A percentile compares a stretch with the other conserved stretches of the same genome.
Conservation (phyloP, 2,113 vertebrate species). For the Oreochromis tanganicae region DNA sequence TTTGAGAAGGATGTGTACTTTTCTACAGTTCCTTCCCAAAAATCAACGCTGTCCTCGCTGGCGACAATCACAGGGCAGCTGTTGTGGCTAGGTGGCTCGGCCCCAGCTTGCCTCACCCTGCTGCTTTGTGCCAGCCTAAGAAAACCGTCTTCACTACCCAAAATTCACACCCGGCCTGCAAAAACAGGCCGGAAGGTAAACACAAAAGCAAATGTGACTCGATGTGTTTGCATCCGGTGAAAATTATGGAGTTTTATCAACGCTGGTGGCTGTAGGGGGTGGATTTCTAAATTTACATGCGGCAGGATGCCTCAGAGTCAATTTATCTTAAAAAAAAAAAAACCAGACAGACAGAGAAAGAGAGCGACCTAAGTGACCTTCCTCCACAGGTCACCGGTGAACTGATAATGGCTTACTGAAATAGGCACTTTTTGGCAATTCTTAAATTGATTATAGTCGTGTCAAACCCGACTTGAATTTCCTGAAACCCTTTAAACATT, state of each 20-base stretch:
- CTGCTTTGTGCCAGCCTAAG: constrained; percentile 46
- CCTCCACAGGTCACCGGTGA: neutral
- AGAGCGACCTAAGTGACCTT: constrained; percentile 10
- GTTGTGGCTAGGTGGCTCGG: constrained; percentile 68
- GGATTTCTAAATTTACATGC: constrained; percentile 49
- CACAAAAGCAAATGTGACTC: constrained; percentile 44
- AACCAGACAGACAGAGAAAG: constrained; percentile 14
- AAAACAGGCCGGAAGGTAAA: constrained; percentile 47
- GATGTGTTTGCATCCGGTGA: constrained; percentile 24
- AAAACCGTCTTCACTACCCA: constrained; percentile 24
- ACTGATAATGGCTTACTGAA: constrained; percentile 4
- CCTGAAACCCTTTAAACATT: neutral
- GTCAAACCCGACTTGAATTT: constrained; percentile 39
- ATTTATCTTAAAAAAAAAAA: constrained; percentile 27
- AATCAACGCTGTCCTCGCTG: constrained; percentile 68
- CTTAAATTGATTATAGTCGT: constrained; percentile 10
- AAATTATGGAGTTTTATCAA: constrained; percentile 52
- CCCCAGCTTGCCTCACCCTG: constrained; percentile 51
- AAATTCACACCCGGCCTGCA: constrained; percentile 46
- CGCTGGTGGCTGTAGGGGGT: neutral
- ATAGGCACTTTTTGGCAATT: neutral
- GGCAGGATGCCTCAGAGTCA: constrained; percentile 40
- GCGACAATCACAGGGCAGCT: constrained; percentile 69
- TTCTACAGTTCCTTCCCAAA: constrained; percentile 79
- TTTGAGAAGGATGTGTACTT: constrained; percentile 73